Evolutionary conservation across 2,888 invertebrate species (phyloP), one percentile per base, ranked within the genome.

Genomic region (Cerastis rubricosa): DNA sequence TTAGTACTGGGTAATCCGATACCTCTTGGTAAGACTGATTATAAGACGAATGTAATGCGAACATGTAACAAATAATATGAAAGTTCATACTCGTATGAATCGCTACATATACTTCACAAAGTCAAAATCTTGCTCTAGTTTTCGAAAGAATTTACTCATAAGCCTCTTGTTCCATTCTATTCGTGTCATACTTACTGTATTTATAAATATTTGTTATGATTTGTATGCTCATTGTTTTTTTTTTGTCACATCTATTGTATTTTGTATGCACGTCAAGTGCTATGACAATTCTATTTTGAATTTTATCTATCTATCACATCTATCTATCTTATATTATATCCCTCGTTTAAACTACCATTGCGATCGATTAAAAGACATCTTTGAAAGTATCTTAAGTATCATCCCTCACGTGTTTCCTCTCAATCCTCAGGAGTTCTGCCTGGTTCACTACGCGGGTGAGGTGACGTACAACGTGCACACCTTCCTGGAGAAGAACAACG

Each of bases 401-500:
- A 74, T 40, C 4, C 6, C 35, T 1, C 1, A 51, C n/a, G 4
- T n/a, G 1, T 81, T 72, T 61, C 35, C 49, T 72, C 9, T 71
- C 40, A 65, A 65, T 95, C 19, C 1, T 0, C 90, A 98, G 98
- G 99, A 99, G 94, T 99, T 99, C 95, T 98, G 98, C 87, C 95
- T 99, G 80, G 97, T 98, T 29, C 99, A 99, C 96, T 99, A 99
- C 94, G 99, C 99, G 7, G 99, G 99, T 1, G 98, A 98, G 90
- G 99, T 99, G 47, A 99, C 98, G 0, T 99, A 99, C 97, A 98
- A 97, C 90, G 98, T 99, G 0, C 97, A 97, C 80, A 98, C 98
- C 0, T 99, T 99, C 95, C 94, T 99, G 78, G 99, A 99, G 93
- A 99, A 99, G 96, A 99, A 99, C 96, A 99, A 99, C 94, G 99